Evolutionary conservation across 1,140 invertebrate species (phyloP), one percentile per base, ranked within the genome.

Genomic region (Xylocopa sonorina): DNA sequence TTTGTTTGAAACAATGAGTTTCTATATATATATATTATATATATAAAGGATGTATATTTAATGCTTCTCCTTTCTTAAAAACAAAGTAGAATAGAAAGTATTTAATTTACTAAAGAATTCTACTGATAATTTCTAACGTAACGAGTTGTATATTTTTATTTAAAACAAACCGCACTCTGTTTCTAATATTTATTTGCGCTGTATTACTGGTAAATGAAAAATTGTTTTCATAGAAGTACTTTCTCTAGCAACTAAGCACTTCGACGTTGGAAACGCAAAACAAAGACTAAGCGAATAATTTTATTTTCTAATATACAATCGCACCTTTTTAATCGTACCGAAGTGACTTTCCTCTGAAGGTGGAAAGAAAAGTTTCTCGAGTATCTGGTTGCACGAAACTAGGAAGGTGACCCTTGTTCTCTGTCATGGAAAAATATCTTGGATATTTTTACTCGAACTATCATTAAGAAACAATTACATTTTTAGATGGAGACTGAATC

Each of bases 401-500:
- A 46, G 9, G 60, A n/a, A 24, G 29, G n/a, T 67, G 27, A n/a
- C 43, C 27, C 43, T 71, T 46, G 14, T 32, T 77, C 46, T 38
- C 0, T 69, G 3, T 58, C 18, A 14, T 32, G 53, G 43, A n/a
- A 29, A 21, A 24, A 60, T 50, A 21, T 43, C 74, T 69, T 24
- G 43, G 21, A 50, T 69, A 69, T 60, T 62, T 62, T 51, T 51
- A 51, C 41, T 60, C 24, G 10, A 18, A 32, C 32, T 68, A 68
- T 38, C 9, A 34, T 76, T 78, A 62, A 51, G 34, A 43, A 71
- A 67, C 66, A 78, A n/a, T n/a, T n/a, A n/a, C n/a, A n/a, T n/a
- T n/a, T 78, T 78, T 78, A 78, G 55, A 60, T 60, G 62, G 75
- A 76, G 63, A 78, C 67, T 78, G 75, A 78, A 50, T 51, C 60